phyloP scores from a whole-genome alignment of 2,797 vertebrate genomes.

The Orestias chungarensis region DNA sequence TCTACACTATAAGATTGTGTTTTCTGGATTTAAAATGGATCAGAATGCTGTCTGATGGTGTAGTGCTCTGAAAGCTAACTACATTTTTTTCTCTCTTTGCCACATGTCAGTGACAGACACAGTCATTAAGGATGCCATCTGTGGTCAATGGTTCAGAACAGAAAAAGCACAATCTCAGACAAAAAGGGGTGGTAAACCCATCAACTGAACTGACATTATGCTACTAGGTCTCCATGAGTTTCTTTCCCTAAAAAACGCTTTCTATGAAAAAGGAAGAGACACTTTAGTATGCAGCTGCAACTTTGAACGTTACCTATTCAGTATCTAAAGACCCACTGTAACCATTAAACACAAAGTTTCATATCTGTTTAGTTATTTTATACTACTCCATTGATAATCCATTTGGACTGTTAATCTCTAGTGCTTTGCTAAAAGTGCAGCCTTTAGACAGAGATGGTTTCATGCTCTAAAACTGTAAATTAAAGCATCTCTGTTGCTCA shows the following conservation, averaged over 20 bases:
- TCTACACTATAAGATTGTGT: not conserved
- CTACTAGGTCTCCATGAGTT: not conserved
- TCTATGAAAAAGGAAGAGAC: not conserved
- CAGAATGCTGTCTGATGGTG: not conserved
- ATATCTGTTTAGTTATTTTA: not conserved
- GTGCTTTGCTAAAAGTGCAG: not conserved
- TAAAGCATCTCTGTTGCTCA: constrained; percentile 25
- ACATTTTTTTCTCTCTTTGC: constrained; percentile 30
- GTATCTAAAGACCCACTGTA: not conserved
- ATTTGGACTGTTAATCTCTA: not conserved
- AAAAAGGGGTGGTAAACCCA: not conserved
- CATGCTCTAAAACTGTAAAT: constrained; percentile 26
- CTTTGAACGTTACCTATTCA: not conserved
- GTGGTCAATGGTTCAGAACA: constrained; percentile 65
- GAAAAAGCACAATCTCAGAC: constrained; percentile 15
- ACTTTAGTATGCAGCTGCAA: not conserved
- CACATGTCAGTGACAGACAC: constrained; percentile 67
- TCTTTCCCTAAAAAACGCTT: not conserved
- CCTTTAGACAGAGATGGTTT: constrained; percentile 8
- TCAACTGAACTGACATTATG: not conserved
- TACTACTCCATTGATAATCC: not conserved
- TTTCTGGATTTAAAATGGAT: not conserved
- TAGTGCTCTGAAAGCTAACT: constrained; percentile 4
- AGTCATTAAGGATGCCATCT: constrained; percentile 74
- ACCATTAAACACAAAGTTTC: not conserved